Base-by-base conservation (phyloP, 2,797 vertebrate genomes). In the Alosa sapidissima region DNA sequence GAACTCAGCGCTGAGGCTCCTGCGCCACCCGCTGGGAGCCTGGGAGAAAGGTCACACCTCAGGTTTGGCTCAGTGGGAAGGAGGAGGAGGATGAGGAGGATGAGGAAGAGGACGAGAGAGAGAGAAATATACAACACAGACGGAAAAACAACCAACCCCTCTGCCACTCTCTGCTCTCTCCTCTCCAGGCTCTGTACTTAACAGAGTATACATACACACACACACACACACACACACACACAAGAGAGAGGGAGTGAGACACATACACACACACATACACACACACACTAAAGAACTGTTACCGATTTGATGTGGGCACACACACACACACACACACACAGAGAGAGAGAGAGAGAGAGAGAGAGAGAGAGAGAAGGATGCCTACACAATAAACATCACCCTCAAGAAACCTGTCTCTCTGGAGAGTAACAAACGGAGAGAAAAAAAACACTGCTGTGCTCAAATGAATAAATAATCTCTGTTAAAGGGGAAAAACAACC, bases 51-150 rank as follows among this genome's bases (percentile, higher is more conserved):
- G 85, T 89, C 87, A 91, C 92, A 91, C 88, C 86, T 90, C 86
- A 87, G 87, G 88, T 88, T 92, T 86, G 86, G 87, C 89, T 87
- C 90, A 88, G 89, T 86, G 87, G 86, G 88, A 85, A 81, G 81
- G 65, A 90, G 72, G 1, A 41, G 13, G 65, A 72, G 14, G 65
- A 36, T 2, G 62, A 36, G 62, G 62, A 68, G 28, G 65, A 72
- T 28, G 65, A 72, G 65, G 28, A 72, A 10, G 13, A 13, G 62
- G 28, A 7, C 11, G 7, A 45, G 5, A 9, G 78, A 84, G 83
- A 85, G 68, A 81, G n/a, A 41, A 41, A 41, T 41, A 85, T 87
- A 84, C 60, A 36, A 49, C 72, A 75, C 78, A 68, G 83, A 83
- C 83, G 81, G 58, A 82, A 81, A 85, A 52, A 41, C 54, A 33